Conservation (phyloP, 2,113 vertebrate genomes). For the Lasiurus borealis region DNA sequence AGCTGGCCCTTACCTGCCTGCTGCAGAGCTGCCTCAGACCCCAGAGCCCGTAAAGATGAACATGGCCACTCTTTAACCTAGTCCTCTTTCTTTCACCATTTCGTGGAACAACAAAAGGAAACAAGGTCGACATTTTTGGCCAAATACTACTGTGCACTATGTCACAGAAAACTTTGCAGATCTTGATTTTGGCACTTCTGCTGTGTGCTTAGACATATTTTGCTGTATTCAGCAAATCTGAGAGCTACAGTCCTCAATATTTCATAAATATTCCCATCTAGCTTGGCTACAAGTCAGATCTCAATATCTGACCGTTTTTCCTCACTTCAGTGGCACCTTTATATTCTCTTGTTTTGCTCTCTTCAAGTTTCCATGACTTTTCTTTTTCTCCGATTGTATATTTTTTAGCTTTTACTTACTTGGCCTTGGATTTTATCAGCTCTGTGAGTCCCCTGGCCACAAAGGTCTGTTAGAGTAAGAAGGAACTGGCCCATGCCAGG, state of each 20-base stretch:
- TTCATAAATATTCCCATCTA: conserved; percentile 45
- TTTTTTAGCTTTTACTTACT: not conserved
- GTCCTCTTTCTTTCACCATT: not conserved
- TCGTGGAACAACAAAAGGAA: conserved; percentile 37
- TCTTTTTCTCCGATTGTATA: conserved; percentile 10
- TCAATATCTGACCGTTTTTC: conserved; percentile 4
- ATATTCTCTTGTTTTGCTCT: conserved; percentile 13
- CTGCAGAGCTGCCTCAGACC: not conserved
- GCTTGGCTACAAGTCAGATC: conserved; percentile 26
- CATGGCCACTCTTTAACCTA: not conserved
- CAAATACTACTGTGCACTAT: not conserved
- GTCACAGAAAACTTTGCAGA: conserved; percentile 38
- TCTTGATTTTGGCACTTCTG: conserved; percentile 58
- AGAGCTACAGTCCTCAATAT: not conserved
- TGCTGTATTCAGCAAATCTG: conserved; percentile 38
- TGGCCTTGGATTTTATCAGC: not conserved
- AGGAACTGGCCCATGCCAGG: not conserved
- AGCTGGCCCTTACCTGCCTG: not conserved
- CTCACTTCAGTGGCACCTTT: not conserved
- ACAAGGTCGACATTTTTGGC: conserved; percentile 15
- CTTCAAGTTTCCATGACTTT: not conserved
- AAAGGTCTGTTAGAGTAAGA: not conserved
- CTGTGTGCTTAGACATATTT: conserved; percentile 33
- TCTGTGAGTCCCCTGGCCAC: not conserved
- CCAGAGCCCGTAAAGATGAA: not conserved